Evolutionary conservation across 2,113 vertebrate genomes (phyloP), one percentile per base, ranked within the genome.

Genomic region (Zingel zingel): DNA sequence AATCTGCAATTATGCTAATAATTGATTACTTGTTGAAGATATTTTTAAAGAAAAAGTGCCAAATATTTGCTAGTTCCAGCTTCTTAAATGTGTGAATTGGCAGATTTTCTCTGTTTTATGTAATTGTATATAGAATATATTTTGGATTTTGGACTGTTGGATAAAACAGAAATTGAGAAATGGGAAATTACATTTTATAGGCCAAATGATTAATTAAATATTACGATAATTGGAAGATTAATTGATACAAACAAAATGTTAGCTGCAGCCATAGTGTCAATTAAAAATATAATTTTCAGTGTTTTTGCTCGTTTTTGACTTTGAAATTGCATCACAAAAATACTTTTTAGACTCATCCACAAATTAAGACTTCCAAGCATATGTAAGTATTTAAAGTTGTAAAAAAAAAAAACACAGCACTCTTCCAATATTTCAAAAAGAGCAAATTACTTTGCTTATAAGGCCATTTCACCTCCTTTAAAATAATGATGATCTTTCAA

Each of bases 401-500:
- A 39, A 39, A 39, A 39, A 6, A 74, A 57, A 48, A 13, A 33
- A 48, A 33, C 4, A 48, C 13, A 50, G n/a, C 30, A 62, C 23
- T 67, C 9, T 30, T 54, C 16, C 61, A 72, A 19, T 64, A 25
- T 64, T 62, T 16, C 18, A 14, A 58, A 63, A 33, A 67, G 19
- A 51, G 15, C 27, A 19, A 79, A 79, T 77, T 57, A 64, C 51
- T 82, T 39, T 58, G 30, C 27, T 36, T 79, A 66, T 69, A 48
- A 59, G 67, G 54, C 36, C 56, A 58, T 78, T 54, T 23, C 3
- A 21, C 50, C 67, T 18, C 15, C 33, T 61, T 50, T 61, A 30
- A 62, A 81, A 84, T 74, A 78, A 91, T 86, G 77, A 84, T 82
- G 77, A 85, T 85, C 62, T 68, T 83, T 90, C 80, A 77, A 2